Percentiles rank a stretch among this genome's conserved stretches.
Conservation (phyloP, 2,113 vertebrate genomes). For the Lampris megalopsis region DNA sequence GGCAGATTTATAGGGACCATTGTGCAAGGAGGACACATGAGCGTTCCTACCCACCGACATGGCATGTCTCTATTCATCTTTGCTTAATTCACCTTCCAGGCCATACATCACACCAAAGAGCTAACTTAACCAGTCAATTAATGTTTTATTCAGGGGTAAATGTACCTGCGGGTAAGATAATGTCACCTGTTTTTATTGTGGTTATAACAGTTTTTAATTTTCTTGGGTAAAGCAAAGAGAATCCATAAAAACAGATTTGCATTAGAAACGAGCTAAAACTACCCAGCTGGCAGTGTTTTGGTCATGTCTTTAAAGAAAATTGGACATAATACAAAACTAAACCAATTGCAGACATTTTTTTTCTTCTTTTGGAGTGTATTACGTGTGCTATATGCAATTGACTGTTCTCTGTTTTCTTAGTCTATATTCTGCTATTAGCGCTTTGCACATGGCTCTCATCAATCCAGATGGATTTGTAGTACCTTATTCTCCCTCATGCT, state of each 20-base stretch:
- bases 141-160: too few relatives aligned
- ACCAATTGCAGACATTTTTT: neutral
- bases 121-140: too few relatives aligned
- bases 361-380: neutral
- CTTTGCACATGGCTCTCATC: slow-evolving; percentile 49
- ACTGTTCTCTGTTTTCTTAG: slow-evolving; percentile 27
- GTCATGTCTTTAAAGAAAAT: too few relatives aligned
- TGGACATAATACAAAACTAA: neutral
- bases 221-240: too few relatives aligned
- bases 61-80: slow-evolving; percentile 40
- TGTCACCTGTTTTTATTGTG: too few relatives aligned
- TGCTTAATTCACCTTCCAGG: slow-evolving; percentile 28
- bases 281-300: too few relatives aligned
- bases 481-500: slow-evolving; percentile 49
- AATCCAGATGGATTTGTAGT: slow-evolving; percentile 65
- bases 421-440: slow-evolving; percentile 55
- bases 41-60: slow-evolving; percentile 18
- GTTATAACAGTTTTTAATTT: too few relatives aligned
- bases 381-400: slow-evolving; percentile 15
- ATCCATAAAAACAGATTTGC: too few relatives aligned
- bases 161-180: too few relatives aligned
- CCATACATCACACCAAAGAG: too few relatives aligned
- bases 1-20: slow-evolving; percentile 62
- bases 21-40: slow-evolving; percentile 64
- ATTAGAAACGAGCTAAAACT: too few relatives aligned